Conservation (phyloP, 2,797 vertebrate species). For the Lepidocolaptes lacrymiger region DNA sequence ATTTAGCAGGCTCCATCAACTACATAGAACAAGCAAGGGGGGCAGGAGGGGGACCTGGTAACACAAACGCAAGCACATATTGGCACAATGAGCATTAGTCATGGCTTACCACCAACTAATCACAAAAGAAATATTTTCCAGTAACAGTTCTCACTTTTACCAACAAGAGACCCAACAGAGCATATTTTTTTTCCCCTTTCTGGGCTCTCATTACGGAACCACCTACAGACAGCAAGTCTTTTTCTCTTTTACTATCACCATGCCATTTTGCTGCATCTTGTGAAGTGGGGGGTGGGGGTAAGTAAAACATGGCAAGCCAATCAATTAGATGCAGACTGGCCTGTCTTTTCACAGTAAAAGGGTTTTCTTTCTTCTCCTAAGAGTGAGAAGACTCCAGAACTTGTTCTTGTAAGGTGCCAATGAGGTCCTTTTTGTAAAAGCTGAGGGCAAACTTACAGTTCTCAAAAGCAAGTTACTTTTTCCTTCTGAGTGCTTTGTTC, state of each 20-base stretch:
- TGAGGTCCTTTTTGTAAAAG: background rate
- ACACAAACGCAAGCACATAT: background rate
- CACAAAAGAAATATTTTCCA: constrained; percentile 39
- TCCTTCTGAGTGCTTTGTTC: background rate
- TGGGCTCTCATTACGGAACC: background rate
- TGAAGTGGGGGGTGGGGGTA: background rate
- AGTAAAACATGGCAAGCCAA: background rate
- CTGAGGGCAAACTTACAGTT: background rate
- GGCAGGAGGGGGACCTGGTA: background rate
- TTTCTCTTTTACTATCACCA: background rate
- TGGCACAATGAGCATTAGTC: constrained; percentile 41
- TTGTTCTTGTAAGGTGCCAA: background rate
- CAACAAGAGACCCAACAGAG: background rate
- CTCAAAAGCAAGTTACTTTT: background rate
- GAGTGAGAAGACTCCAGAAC: constrained; percentile 1
- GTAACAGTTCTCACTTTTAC: constrained; percentile 58
- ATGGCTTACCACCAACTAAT: constrained; percentile 39
- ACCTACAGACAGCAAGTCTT: constrained; percentile 2
- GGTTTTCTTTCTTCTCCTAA: background rate
- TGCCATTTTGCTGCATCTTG: background rate
- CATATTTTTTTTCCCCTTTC: background rate
- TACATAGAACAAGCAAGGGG: background rate
- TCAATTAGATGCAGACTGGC: background rate
- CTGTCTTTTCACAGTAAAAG: background rate
- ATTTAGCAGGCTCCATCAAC: constrained; percentile 1